These are phyloP conservation scores for Crocidura indochinensis DNA, from an alignment of 2,797 vertebrate species.

Conservation along the genomic window DNA sequence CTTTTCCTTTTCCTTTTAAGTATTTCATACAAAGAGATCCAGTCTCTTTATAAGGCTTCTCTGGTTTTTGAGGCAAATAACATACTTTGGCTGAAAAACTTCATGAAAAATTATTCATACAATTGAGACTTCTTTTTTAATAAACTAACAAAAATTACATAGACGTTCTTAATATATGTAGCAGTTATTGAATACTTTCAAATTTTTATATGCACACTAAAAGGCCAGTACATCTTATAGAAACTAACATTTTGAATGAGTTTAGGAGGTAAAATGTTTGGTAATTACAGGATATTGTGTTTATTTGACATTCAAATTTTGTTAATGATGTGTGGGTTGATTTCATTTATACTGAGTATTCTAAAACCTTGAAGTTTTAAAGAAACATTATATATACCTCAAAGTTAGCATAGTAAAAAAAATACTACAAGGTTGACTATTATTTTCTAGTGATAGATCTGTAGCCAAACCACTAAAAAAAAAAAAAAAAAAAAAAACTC, in stretches of 20 bases:
- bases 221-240: constrained; percentile 42
- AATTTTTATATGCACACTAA: not conserved
- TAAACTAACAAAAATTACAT: constrained; percentile 46
- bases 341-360: constrained; percentile 70
- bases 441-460: constrained; percentile 68
- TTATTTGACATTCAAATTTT: constrained; percentile 56
- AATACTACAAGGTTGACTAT: constrained; percentile 41
- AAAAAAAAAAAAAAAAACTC: constrained; percentile 72
- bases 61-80: constrained; percentile 33
- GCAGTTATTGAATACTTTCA: not conserved
- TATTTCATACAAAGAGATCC: too few species aligned
- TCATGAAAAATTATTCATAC: constrained; percentile 48
- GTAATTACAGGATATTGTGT: constrained; percentile 63
- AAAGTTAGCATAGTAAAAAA: constrained; percentile 57
- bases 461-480: constrained; percentile 78
- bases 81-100: not conserved
- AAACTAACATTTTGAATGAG: constrained; percentile 63
- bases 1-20: not conserved
- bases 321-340: constrained; percentile 46
- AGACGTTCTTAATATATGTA: constrained; percentile 16
- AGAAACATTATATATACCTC: constrained; percentile 51
- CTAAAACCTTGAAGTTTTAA: constrained; percentile 73
- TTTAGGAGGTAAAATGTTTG: constrained; percentile 60
- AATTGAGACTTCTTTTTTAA: constrained; percentile 49
- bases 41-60: not conserved